Base-by-base conservation (phyloP, 2,888 invertebrate species). In the Allolobophora icterica region DNA sequence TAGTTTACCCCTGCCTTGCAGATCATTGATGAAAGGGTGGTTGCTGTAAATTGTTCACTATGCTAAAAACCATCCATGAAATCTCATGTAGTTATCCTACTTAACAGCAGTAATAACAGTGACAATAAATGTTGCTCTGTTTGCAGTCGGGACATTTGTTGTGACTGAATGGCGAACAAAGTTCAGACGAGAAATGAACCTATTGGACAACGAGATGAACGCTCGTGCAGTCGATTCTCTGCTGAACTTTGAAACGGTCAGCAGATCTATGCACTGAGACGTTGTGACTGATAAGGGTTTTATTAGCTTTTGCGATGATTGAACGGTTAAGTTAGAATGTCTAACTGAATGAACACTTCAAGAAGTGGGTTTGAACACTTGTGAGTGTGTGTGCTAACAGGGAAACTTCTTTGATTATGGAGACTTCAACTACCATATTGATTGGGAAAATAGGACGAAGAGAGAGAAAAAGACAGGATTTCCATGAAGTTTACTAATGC, bases 141-240 rank as follows among this genome's bases (percentile, higher is more conserved):
- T 96, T 96, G 30, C 95, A 98, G 98, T 96, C 94, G 96, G 97
- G 24, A 99, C 99, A 0, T 97, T 99, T 94, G 95, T 96, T 33
- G 96, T 99, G n/a, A 99, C 99, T 0, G 99, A 99, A 96, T 99
- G 99, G 99, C 96, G 99, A 30, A 99, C 99, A 0, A 98, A 99
- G 95, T 99, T 97, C 96, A 97, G 99, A 93, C 96, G 99, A 58
- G 96, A 97, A 13, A 98, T 99, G 98, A 99, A 99, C 95, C 96
- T 97, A 45, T 97, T 98, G 0, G 99, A 99, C 95, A 99, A 99
- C 95, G 98, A 97, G 83, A 97, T 97, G 92, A 97, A 98, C 94
- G 98, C 98, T 13, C 97, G 97, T 92, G 98, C 98, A 91, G 98
- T 99, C 0, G 99, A 99, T 95, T 99, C 99, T 0, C 96, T 99